Percentiles rank a stretch among this genome's conserved stretches.
Evolutionary conservation across 1,140 invertebrate genomes (phyloP).

Genomic region (Sycobia sp.): DNA sequence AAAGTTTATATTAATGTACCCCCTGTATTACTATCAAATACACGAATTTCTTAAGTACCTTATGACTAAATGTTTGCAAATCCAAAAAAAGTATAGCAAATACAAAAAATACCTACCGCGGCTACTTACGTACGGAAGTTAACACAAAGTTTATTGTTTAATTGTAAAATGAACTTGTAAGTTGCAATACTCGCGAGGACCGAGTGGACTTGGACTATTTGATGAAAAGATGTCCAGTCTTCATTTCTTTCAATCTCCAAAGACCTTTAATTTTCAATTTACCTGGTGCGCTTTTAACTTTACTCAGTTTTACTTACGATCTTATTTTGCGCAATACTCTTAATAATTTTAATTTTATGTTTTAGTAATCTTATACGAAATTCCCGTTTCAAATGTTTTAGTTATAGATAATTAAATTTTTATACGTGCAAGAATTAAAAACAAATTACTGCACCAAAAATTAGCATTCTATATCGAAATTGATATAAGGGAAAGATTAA

Average conservation of each 20-base stretch:
- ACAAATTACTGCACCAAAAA: constrained; percentile 35
- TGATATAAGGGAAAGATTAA: no score
- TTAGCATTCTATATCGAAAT: constrained; percentile 59
- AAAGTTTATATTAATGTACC: background rate
- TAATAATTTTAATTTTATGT: constrained; percentile 28
- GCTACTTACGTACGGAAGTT: constrained; percentile 68
- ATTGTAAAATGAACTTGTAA: constrained; percentile 60
- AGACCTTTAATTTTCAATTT: constrained; percentile 62
- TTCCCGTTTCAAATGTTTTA: background rate
- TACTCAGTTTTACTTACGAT: constrained; percentile 63
- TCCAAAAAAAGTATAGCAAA: constrained; percentile 58
- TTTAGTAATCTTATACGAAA: constrained; percentile 2
- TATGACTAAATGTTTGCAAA: constrained; percentile 49
- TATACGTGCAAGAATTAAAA: constrained; percentile 9
- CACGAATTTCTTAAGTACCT: constrained; percentile 39
- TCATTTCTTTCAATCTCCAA: constrained; percentile 60
- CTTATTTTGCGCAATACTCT: constrained; percentile 59
- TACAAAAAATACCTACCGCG: constrained; percentile 70
- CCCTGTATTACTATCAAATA: constrained; percentile 4
- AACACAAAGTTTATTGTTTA: constrained; percentile 62
- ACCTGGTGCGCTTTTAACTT: constrained; percentile 68
- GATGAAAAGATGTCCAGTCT: constrained; percentile 60
- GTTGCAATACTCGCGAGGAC: constrained; percentile 52
- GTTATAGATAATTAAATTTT: constrained; percentile 1
- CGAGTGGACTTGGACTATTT: constrained; percentile 56